These are phyloP conservation scores for Cepphus grylle DNA, from an alignment of 2,113 vertebrate genomes.

Conservation along the genomic window DNA sequence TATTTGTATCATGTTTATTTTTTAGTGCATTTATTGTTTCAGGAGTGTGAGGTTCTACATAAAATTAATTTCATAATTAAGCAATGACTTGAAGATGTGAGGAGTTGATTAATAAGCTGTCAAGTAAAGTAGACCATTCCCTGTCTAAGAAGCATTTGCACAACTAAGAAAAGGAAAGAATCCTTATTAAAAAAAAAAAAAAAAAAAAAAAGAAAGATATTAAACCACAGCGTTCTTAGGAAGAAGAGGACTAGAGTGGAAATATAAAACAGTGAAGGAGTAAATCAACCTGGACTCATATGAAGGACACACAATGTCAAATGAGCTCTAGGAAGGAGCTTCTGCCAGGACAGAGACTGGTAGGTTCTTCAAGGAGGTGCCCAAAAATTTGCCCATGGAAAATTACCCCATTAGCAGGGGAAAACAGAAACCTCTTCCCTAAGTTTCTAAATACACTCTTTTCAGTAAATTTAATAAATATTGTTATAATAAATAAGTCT, in stretches of 20 bases:
- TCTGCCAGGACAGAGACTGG: not conserved
- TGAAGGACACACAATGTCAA: not conserved
- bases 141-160: not conserved
- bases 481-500: not conserved
- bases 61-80: not conserved
- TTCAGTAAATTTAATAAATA: not conserved
- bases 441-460: not conserved
- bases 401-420: not conserved
- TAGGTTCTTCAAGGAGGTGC: not conserved
- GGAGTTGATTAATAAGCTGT: not conserved
- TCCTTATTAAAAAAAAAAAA: not conserved
- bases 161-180: not conserved
- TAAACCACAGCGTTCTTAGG: rapidly evolving
- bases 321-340: not conserved
- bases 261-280: not conserved
- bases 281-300: not conserved
- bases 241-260: not conserved
- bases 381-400: not conserved
- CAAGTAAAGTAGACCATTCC: not conserved
- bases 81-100: not conserved
- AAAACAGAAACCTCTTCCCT: not conserved
- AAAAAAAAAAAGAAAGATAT: not conserved
- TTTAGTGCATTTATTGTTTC: not conserved
- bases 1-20: not conserved
- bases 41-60: not conserved